These are phyloP conservation scores for Myioborus miniatus DNA, from an alignment of 2,797 vertebrate species.

Conservation along the genomic window DNA sequence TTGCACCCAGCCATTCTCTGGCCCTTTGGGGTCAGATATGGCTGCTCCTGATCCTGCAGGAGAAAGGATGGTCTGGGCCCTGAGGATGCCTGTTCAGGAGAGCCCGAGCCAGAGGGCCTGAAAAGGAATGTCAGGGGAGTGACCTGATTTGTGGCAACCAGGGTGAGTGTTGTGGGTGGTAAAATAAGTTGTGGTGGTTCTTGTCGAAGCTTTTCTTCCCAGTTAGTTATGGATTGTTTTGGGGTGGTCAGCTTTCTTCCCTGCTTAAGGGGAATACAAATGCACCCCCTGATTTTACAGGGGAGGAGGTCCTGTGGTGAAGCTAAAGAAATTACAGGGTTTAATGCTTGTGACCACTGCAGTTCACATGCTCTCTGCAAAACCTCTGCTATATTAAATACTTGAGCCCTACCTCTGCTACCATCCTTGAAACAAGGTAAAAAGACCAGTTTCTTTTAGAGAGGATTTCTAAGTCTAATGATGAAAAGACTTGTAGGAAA, in stretches of 20 bases:
- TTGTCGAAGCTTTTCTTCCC: neutral
- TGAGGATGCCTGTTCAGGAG: neutral
- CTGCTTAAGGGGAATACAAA: neutral
- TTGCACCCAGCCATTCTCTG: neutral
- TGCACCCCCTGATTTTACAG: neutral
- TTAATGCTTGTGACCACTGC: neutral
- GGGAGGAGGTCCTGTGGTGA: neutral
- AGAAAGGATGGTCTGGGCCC: neutral
- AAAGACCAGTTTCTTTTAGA: neutral
- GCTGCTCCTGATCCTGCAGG: neutral
- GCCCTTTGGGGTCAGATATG: neutral
- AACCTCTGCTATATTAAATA: neutral
- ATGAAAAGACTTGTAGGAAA: neutral
- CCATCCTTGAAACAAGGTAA: neutral
- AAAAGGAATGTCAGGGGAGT: neutral
- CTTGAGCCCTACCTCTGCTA: neutral
- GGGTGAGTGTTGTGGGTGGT: neutral
- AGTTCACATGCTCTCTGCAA: rapidly evolving
- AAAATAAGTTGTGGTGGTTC: neutral
- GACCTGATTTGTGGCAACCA: neutral
- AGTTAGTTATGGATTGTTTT: neutral
- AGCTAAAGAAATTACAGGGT: neutral
- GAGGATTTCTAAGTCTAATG: neutral
- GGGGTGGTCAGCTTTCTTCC: neutral
- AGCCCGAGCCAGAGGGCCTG: neutral